Evolutionary conservation across 2,888 invertebrate species (phyloP), one percentile per base, ranked within the genome.

Genomic region (Dynastes hyllus): DNA sequence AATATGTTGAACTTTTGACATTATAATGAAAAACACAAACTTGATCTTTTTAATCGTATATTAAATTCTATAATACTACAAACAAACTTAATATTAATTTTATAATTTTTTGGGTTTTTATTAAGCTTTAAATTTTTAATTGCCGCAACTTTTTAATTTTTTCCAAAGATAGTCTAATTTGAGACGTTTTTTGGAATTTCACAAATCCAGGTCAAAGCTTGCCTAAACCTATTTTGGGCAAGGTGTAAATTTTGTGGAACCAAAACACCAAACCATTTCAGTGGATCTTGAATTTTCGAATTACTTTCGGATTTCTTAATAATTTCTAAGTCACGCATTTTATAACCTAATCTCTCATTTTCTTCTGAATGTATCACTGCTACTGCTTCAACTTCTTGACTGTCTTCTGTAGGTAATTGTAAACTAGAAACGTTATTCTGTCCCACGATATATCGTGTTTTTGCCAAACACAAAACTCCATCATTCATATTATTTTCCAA

Each of bases 221-320:
- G 93, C 84, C 93, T 92, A 86, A 96, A 97, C 84, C 93, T 92
- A 76, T 90, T 91, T 86, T 95, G 95, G 0, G 96, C 95, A 82
- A 91, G 91, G 84, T 94, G 92, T 85, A 97, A 89, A 86, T 94
- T 93, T 85, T 94, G 93, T 0, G 97, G 96, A 0, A 96, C 95
- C 51, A 97, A 88, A 55, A 96, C 92, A 11, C 97, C 97, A 90
- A 97, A 97, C 96, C 96, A 97, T 81, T 92, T 93, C 45, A 97
- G 87, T 0, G 97, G 96, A 87, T 97, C 92, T 37, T 85, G 84
- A 76, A 85, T 82, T 86, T 88, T 88, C 84, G 90, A 85, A 40
- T 87, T 88, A 2, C 87, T 88, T 87, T 8, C 87, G 66, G 8
- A 86, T 83, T 83, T 84, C 82, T 82, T 88, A 80, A 81, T 85